phyloP scores from a whole-genome alignment of 2,888 invertebrate genomes.

The Folsomia manolachei region DNA sequence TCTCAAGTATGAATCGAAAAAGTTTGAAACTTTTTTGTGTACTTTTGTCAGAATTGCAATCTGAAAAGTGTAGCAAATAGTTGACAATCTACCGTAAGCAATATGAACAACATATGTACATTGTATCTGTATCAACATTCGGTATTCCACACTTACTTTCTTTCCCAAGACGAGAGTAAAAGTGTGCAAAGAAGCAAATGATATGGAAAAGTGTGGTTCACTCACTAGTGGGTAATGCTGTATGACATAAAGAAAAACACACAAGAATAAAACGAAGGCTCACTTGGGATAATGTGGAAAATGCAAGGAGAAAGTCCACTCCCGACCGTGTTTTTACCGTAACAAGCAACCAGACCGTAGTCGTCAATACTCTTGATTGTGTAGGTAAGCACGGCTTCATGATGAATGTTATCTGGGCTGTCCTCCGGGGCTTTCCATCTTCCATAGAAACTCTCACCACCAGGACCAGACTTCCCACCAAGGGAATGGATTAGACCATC shows the following conservation, averaged over 20 bases:
- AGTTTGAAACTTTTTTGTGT: neutral
- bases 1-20: neutral
- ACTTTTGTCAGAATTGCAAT: neutral
- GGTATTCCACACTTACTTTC: neutral
- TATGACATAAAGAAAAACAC: neutral
- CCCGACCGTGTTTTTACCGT: constrained; percentile 81
- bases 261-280: constrained; percentile 14
- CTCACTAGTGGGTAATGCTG: too few species aligned
- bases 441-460: constrained; percentile 68
- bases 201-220: too few species aligned
- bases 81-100: neutral
- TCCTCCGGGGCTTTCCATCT: constrained; percentile 11
- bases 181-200: neutral
- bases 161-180: neutral
- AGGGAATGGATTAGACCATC: neutral
- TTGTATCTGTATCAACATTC: neutral
- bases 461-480: constrained; percentile 50
- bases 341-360: constrained; percentile 79
- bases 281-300: constrained; percentile 67
- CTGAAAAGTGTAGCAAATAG: neutral
- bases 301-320: constrained; percentile 76
- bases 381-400: constrained; percentile 57
- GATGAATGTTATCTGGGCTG: constrained; percentile 51
- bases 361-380: constrained; percentile 62
- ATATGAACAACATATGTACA: too few species aligned